Base-by-base conservation (phyloP, 2,113 vertebrate genomes). In the Elaphurus davidianus region DNA sequence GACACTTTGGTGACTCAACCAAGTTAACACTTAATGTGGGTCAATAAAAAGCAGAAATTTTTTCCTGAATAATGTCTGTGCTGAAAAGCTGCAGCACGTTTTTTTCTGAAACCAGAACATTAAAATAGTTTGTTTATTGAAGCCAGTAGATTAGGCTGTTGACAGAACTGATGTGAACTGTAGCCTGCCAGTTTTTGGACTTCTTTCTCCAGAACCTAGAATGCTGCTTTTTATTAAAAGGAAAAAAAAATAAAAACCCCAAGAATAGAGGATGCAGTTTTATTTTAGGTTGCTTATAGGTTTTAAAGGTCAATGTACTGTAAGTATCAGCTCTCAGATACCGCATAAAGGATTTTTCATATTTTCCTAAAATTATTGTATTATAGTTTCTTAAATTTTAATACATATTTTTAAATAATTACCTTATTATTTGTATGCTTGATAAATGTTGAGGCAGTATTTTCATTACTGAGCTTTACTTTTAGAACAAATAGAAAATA, bases 1-100 rank as follows among this genome's bases (percentile, higher is more conserved):
- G 96, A 97, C 36, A 62, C 87, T 94, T 96, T 94, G 91, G 95
- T 93, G 93, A 98, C 83, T 97, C 87, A 97, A 64, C 94, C 89
- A 78, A 97, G 87, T 98, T 98, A 96, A 97, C 92, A 93, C 95
- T 96, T 94, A 97, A 97, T 95, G 93, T 93, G 94, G 89, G 96
- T 96, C 93, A 98, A 76, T 98, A 96, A 98, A 98, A 98, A 97
- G 89, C 83, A 96, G 71, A 81, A 82, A 13, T 57, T 78, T 95
- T 97, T 95, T 97, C 30, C 25, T 95, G 54, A 97, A 21, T 78
- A 98, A 97, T 93, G 95, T 97, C 93, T 98, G 97, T 97, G 55
- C 94, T 96, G 85, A 96, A 97, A 98, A 96, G 55, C 95, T 97
- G 25, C 43, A 94, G 21, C 87, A 64, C 12, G 59, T 74, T 50